Base-by-base conservation (phyloP, 2,113 vertebrate genomes). In the Planiliza haematocheilus region DNA sequence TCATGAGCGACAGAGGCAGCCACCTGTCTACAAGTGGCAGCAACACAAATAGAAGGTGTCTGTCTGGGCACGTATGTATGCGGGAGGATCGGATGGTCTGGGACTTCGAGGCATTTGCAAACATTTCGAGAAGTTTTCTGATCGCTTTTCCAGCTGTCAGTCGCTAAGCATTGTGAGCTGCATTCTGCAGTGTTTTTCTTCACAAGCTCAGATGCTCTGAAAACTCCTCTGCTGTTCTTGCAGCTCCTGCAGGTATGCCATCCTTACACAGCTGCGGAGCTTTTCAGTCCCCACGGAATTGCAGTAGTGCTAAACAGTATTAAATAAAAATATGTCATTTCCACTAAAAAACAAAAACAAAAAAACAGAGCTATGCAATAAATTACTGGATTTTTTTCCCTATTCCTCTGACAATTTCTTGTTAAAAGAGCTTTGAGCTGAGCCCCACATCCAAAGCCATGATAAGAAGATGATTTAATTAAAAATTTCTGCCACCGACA, bases 391-490 rank as follows among this genome's bases (percentile, higher is more conserved):
- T 30, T 39, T 14, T 34, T 46, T 51, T n/a, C n/a, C n/a, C 46
- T 55, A 0, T 41, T 42, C 9, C 16, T 38, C 43, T 10, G 37
- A 14, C 3, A 9, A 43, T 53, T 56, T 61, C 24, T 17, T 41
- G n/a, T 63, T 21, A 52, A 39, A 17, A 50, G 59, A 74, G 20
- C 16, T 53, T 30, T 7, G 7, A 57, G 14, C 17, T 30, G n/a
- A 50, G 0, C 0, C 16, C 58, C 24, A 3, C 53, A 66, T 48
- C 50, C 10, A 14, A 65, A 78, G 38, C 62, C 11, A n/a, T 9
- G 42, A 83, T 41, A 71, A 77, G 45, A 77, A 24, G 71, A 74
- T 61, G 0, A 62, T 77, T 73, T 41, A 42, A 71, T 71, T 58
- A 17, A 56, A 45, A 30, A 64, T 43, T 16, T 53, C 20, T 36